Conservation (phyloP, 2,888 invertebrate genomes). For the Chymomyza procnemis region DNA sequence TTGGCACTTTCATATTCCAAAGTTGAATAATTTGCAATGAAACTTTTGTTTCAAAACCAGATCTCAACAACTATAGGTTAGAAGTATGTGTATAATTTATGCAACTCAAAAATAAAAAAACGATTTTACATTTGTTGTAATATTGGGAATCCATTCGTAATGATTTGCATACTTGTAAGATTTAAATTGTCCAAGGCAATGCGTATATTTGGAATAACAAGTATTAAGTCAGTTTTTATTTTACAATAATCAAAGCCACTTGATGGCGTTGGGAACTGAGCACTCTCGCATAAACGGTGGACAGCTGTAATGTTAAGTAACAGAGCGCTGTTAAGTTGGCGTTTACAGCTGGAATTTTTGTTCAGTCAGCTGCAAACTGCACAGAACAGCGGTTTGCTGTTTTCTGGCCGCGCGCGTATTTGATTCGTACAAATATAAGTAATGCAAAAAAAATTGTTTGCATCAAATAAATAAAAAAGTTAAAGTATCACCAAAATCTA, state of each 20-base stretch:
- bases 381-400: constrained; percentile 30
- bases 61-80: too few relatives aligned
- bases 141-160: too few relatives aligned
- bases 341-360: constrained; percentile 18
- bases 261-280: neutral
- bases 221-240: too few relatives aligned
- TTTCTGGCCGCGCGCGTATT: constrained; percentile 26
- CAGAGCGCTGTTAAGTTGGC: constrained; percentile 23
- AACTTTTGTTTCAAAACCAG: too few relatives aligned
- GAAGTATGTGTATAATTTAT: too few relatives aligned
- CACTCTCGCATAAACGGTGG: neutral
- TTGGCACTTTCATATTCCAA: too few relatives aligned
- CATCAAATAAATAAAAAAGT: neutral
- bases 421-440: neutral
- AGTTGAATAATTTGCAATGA: too few relatives aligned
- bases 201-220: too few relatives aligned
- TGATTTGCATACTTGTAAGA: too few relatives aligned
- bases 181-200: too few relatives aligned
- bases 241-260: neutral
- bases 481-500: neutral
- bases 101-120: too few relatives aligned
- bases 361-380: constrained; percentile 38
- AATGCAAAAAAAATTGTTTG: constrained; percentile 3
- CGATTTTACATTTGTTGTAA: too few relatives aligned
- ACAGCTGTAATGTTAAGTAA: constrained; percentile 4